phyloP scores from a whole-genome alignment of 2,888 invertebrate species.

The Entomobrya proxima region DNA sequence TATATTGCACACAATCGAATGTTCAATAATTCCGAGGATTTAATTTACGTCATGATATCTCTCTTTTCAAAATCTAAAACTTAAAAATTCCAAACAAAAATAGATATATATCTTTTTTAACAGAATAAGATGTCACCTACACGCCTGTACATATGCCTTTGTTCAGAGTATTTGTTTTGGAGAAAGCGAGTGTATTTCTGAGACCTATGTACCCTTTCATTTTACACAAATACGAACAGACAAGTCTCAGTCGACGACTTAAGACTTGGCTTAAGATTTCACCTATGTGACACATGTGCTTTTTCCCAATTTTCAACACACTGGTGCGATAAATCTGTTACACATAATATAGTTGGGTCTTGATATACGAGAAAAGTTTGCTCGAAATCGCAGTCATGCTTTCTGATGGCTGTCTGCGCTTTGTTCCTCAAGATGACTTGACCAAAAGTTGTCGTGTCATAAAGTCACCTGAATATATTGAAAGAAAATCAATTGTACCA shows the following conservation, averaged over 20 bases:
- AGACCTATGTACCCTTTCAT: too few relatives aligned
- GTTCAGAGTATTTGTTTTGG: too few relatives aligned
- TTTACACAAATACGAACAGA: not conserved
- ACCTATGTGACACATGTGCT: not conserved
- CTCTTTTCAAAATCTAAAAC: not conserved
- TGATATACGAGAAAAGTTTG: not conserved
- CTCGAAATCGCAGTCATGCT: not conserved
- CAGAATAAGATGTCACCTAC: not conserved
- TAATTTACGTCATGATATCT: not conserved
- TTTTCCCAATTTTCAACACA: not conserved
- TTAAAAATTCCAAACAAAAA: not conserved
- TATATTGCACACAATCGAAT: not conserved
- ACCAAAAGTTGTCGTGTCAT: not conserved
- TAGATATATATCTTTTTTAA: not conserved
- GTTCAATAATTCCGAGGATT: slow-evolving; percentile 29
- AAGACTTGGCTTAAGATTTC: not conserved
- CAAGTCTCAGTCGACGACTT: too few relatives aligned
- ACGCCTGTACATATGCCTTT: too few relatives aligned
- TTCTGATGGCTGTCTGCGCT: not conserved
- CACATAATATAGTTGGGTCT: not conserved
- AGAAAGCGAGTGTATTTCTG: too few relatives aligned
- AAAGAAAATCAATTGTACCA: not conserved
- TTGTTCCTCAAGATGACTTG: not conserved
- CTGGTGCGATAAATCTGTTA: slow-evolving; percentile 48
- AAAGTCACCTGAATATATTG: not conserved